Evolutionary conservation across 23 tunicate genomes (phyloP).

Genomic region (Clavelina lepadiformis): DNA sequence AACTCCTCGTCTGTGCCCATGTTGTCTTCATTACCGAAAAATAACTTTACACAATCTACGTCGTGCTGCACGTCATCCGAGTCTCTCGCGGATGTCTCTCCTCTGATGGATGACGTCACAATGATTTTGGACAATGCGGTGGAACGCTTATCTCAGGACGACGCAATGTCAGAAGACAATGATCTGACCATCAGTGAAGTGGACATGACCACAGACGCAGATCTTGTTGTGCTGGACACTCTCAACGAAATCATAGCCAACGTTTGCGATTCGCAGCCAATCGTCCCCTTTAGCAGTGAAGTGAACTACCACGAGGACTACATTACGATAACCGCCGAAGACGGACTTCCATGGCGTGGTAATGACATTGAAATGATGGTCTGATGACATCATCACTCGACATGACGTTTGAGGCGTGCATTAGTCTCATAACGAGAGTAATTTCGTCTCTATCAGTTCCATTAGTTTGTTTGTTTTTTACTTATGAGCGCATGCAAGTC

Average conservation of each 20-base stretch:
- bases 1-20: not conserved
- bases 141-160: no score
- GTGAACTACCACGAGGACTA: not conserved
- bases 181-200: not conserved
- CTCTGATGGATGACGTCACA: constrained; percentile 15
- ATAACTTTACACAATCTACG: no score
- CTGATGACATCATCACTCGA: constrained; percentile 1
- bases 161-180: not conserved
- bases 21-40: no score
- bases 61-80: not conserved
- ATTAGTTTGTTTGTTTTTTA: no score
- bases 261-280: constrained; percentile 1
- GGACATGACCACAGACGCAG: not conserved
- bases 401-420: not conserved
- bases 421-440: no score
- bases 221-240: not conserved
- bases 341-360: constrained; percentile 32
- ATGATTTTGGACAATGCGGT: constrained; percentile 3
- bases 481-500: no score
- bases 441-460: no score
- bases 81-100: not conserved
- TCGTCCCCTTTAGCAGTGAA: not conserved
- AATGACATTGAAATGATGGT: constrained; percentile 24
- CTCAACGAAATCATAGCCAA: constrained; percentile 8
- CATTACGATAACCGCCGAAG: constrained; percentile 28